Conservation (phyloP, 2,888 invertebrate genomes). For the Cryptocephalus moraei region DNA sequence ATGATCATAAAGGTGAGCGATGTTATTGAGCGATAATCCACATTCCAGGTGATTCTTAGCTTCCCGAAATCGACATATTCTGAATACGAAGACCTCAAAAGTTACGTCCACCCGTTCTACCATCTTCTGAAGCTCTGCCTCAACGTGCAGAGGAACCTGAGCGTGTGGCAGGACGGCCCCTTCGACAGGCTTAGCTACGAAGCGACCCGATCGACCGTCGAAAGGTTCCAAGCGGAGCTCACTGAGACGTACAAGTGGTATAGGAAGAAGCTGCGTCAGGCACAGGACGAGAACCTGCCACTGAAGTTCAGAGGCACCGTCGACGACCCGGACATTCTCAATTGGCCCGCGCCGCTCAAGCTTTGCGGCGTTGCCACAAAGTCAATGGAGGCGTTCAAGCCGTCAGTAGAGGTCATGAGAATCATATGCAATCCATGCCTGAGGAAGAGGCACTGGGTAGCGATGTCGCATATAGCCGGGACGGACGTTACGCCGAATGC, state of each 20-base stretch:
- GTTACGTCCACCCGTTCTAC: slow-evolving; percentile 59
- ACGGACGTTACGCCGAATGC: slow-evolving; percentile 57
- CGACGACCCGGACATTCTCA: slow-evolving; percentile 68
- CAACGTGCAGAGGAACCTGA: slow-evolving; percentile 69
- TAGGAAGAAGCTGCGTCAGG: slow-evolving; percentile 65
- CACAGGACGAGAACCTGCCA: slow-evolving; percentile 58
- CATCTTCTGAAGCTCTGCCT: slow-evolving; percentile 54
- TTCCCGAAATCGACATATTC: slow-evolving; percentile 69
- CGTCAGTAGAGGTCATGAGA: slow-evolving; percentile 69
- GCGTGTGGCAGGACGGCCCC: slow-evolving; percentile 85
- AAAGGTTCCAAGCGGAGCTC: slow-evolving; percentile 67
- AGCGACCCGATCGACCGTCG: slow-evolving; percentile 66
- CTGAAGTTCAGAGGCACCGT: slow-evolving; percentile 41
- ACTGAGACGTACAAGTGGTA: slow-evolving; percentile 65
- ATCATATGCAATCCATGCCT: slow-evolving; percentile 81
- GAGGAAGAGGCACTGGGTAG: slow-evolving; percentile 70
- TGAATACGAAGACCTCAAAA: slow-evolving; percentile 68
- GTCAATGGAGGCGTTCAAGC: slow-evolving; percentile 59
- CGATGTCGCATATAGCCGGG: slow-evolving; percentile 68
- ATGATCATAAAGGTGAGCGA: too few relatives aligned
- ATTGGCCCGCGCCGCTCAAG: slow-evolving; percentile 72
- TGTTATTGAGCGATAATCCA: too few relatives aligned
- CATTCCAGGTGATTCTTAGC: slow-evolving; percentile 54
- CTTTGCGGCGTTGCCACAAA: slow-evolving; percentile 54
- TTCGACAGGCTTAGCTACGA: slow-evolving; percentile 74